Evolutionary conservation across 2,888 invertebrate genomes (phyloP), one percentile per base, ranked within the genome.

Genomic region (Pyrrhia umbra): DNA sequence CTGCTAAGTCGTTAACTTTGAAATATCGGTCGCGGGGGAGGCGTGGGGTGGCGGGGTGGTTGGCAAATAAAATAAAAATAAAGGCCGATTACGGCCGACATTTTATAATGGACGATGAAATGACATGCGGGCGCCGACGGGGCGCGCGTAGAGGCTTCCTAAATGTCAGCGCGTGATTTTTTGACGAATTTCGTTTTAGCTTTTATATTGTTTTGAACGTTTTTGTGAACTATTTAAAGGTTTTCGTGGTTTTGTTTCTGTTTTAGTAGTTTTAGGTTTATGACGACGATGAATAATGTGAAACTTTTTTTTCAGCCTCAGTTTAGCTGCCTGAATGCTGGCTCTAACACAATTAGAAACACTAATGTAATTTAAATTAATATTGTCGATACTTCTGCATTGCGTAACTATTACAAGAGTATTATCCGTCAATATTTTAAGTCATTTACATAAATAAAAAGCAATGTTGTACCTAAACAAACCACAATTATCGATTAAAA

Each of bases 61-160:
- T 86, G 89, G 90, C 90, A 91, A 93, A 93, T 93, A 92, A 94
- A 94, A 94, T 93, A 93, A 94, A 94, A 94, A 94, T 93, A 92
- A 93, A 93, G 92, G 90, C 88, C 92, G 93, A 92, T 93, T 92
- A 92, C 91, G 79, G 88, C 90, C 93, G 93, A 92, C 94, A 93
- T 94, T 94, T 94, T 94, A 94, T 94, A 95, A 95, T 94, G 92
- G 93, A 89, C 90, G 88, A 71, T 82, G 87, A 90, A 93, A 93
- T 92, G 93, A 92, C 94, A 94, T 93, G 94, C 94, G 94, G 94
- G 94, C 93, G 93, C 92, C 93, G 82, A 69, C 76, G 68, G 73
- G 90, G 81, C 91, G 92, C 78, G 77, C 73, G 77, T 42, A 54
- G 78, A 83, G 81, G 76, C 80, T 80, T 80, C 80, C 80, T 54